Percentiles rank a stretch among this genome's conserved stretches.
phyloP scores from a whole-genome alignment of 2,797 vertebrate species.

The Delichon dasypus region DNA sequence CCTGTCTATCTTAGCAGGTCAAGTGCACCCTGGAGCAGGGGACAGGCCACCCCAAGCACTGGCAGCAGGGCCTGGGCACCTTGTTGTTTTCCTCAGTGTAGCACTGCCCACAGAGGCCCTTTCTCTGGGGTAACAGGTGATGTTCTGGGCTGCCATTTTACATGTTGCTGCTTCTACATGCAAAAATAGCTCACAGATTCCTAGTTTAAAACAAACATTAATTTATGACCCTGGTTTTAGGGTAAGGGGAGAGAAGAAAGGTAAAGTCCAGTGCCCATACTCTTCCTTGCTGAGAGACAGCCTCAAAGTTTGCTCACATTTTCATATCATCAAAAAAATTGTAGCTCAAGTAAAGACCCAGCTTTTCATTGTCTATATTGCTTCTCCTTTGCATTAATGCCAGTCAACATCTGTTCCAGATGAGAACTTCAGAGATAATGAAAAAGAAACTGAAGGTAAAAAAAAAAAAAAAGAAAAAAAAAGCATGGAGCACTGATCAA shows the following conservation, averaged over 20 bases:
- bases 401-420: neutral
- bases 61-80: fast-evolving
- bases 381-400: neutral
- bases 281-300: neutral
- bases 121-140: neutral
- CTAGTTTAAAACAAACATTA: neutral
- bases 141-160: neutral
- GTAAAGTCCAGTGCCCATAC: neutral
- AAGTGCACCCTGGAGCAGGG: neutral
- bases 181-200: neutral
- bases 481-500: neutral
- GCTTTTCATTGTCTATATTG: neutral
- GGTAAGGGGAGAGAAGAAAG: neutral
- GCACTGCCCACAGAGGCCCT: fast-evolving
- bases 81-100: neutral
- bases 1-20: neutral
- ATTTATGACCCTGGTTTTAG: neutral
- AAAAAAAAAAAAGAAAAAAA: neutral
- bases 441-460: neutral
- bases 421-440: constrained; percentile 1
- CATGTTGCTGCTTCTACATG: neutral
- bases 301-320: neutral
- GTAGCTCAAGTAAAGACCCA: neutral
- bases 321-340: neutral
- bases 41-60: neutral